Percentiles rank a stretch among this genome's conserved stretches.
Evolutionary conservation across 2,888 invertebrate species (phyloP).

Genomic region (Watsonalla binaria): DNA sequence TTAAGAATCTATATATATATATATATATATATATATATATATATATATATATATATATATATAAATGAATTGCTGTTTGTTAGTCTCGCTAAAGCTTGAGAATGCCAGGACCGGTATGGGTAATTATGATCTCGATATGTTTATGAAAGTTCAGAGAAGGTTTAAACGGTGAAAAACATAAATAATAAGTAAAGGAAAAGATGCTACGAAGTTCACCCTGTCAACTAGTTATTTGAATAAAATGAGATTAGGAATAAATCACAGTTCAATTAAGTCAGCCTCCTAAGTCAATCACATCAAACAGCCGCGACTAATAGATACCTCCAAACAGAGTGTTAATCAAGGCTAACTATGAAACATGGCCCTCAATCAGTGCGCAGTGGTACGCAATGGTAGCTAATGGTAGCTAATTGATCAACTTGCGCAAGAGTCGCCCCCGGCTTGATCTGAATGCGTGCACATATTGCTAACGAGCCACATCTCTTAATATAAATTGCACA

Average conservation of each 20-base stretch:
- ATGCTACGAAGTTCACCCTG: too few species aligned
- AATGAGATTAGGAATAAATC: slow-evolving; percentile 6
- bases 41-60: too few species aligned
- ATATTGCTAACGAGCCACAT: slow-evolving; percentile 3
- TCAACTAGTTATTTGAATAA: too few species aligned
- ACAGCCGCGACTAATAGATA: not conserved
- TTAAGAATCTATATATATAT: too few species aligned
- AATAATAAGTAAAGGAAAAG: too few species aligned
- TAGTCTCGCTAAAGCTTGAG: too few species aligned
- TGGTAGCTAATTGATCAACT: slow-evolving; percentile 1
- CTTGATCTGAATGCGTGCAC: not conserved
- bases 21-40: too few species aligned
- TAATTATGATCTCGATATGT: too few species aligned
- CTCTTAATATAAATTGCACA: not conserved
- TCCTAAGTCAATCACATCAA: slow-evolving; percentile 3
- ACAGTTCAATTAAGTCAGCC: not conserved
- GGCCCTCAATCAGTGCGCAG: slow-evolving; percentile 37
- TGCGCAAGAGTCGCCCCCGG: slow-evolving; percentile 3
- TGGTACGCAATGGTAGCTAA: slow-evolving; percentile 8
- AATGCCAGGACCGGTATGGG: too few species aligned
- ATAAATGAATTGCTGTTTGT: too few species aligned
- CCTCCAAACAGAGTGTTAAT: slow-evolving; percentile 13
- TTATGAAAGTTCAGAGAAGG: too few species aligned
- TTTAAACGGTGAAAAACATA: too few species aligned
- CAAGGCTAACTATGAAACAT: slow-evolving; percentile 24